A percentile compares a stretch with the other conserved stretches of the same genome.
Evolutionary conservation across 2,797 vertebrate genomes (phyloP).

Genomic region (Florisuga fusca): DNA sequence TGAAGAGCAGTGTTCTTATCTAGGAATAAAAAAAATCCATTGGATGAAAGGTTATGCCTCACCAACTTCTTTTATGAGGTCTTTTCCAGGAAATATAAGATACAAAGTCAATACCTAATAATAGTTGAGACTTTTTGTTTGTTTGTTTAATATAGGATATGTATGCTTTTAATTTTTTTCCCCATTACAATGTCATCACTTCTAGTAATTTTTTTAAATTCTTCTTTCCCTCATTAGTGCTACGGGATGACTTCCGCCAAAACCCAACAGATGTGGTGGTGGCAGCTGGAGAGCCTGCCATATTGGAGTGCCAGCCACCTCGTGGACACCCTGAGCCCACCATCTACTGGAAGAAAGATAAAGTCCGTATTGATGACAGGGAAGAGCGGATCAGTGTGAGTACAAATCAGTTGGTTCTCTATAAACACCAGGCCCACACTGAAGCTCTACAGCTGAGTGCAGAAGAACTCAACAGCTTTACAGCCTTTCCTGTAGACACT

Average conservation of each 20-base stretch:
- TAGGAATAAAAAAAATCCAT: not conserved
- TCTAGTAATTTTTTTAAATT: not conserved
- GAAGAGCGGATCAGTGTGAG: constrained; percentile 95
- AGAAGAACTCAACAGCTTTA: not conserved
- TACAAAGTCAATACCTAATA: not conserved
- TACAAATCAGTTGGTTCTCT: not conserved
- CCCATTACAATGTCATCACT: not conserved
- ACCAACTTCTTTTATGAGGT: not conserved
- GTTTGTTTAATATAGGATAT: not conserved
- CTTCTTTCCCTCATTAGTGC: constrained; percentile 79
- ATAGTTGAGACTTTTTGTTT: not conserved
- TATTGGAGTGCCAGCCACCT: constrained; percentile 95
- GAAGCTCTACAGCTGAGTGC: not conserved
- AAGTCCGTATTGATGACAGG: constrained; percentile 93
- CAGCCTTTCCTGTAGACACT: rapidly evolving
- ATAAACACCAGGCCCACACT: rapidly evolving
- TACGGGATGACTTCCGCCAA: constrained; percentile 97
- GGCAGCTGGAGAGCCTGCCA: constrained; percentile 95
- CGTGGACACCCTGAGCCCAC: constrained; percentile 97
- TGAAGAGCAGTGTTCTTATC: not conserved
- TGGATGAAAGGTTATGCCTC: not conserved
- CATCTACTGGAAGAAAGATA: constrained; percentile 99
- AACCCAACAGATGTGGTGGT: constrained; percentile 97
- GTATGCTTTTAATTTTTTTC: rapidly evolving
- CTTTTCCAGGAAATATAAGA: not conserved